These are phyloP conservation scores for Hypercompe scribonia DNA, from an alignment of 2,888 invertebrate species.

Conservation along the genomic window DNA sequence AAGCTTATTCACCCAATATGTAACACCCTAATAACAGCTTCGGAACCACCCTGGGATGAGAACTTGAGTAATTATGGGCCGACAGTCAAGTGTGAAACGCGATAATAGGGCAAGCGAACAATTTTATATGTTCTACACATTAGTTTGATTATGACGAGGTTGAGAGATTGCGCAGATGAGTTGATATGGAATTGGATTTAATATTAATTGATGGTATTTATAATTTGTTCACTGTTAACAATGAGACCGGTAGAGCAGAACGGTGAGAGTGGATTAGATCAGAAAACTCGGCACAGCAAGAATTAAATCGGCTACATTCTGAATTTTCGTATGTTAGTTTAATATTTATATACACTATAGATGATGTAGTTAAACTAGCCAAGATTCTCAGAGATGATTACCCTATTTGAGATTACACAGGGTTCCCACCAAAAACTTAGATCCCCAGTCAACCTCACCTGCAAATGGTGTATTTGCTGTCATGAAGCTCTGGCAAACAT, in stretches of 20 bases:
- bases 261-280: background rate
- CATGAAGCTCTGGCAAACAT: too few relatives aligned
- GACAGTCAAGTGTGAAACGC: slow-evolving; percentile 74
- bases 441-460: too few relatives aligned
- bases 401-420: too few relatives aligned
- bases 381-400: too few relatives aligned
- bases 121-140: slow-evolving; percentile 58
- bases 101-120: slow-evolving; percentile 72
- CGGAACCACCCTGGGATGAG: slow-evolving; percentile 62
- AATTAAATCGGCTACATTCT: background rate
- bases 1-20: slow-evolving; percentile 42
- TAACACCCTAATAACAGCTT: slow-evolving; percentile 53
- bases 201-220: slow-evolving; percentile 5
- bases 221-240: background rate
- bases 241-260: background rate
- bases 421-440: too few relatives aligned
- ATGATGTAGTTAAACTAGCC: too few relatives aligned
- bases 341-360: too few relatives aligned
- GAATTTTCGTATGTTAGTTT: background rate
- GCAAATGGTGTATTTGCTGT: too few relatives aligned
- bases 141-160: slow-evolving; percentile 69
- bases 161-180: slow-evolving; percentile 36
- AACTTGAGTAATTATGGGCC: slow-evolving; percentile 76
- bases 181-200: slow-evolving; percentile 17
- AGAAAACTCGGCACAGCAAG: background rate